Percentiles rank a stretch among this genome's conserved stretches.
Evolutionary conservation across 2,113 vertebrate genomes (phyloP).

Genomic region (Chascanopsetta lugubris): DNA sequence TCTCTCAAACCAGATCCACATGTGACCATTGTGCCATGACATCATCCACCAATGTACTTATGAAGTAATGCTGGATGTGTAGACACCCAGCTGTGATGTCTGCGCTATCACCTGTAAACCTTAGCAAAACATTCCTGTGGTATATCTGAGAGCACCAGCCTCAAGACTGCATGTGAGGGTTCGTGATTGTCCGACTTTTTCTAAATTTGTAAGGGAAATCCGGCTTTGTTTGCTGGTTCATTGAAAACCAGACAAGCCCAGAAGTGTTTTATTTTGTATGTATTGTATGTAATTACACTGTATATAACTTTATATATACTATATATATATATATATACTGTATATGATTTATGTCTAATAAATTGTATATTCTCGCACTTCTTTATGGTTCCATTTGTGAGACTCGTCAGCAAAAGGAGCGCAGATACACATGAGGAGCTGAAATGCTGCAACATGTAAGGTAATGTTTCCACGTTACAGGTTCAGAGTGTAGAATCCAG

Average conservation of each 20-base stretch:
- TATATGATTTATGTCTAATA: constrained; percentile 53
- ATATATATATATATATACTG: constrained; percentile 60
- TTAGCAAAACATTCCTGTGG: constrained; percentile 47
- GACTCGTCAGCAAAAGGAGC: not conserved
- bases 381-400: not conserved
- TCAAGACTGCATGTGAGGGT: constrained; percentile 49
- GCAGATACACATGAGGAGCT: not conserved
- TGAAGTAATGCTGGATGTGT: not conserved
- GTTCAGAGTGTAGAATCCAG: too few relatives aligned
- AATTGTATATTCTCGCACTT: constrained; percentile 50
- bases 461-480: too few relatives aligned
- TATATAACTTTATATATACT: constrained; percentile 58
- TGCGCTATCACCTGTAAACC: constrained; percentile 12
- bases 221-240: constrained; percentile 19
- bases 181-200: constrained; percentile 36
- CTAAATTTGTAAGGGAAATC: constrained; percentile 11
- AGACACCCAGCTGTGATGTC: constrained; percentile 1
- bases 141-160: constrained; percentile 34
- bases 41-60: not conserved
- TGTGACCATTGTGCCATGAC: not conserved
- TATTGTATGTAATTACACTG: constrained; percentile 54
- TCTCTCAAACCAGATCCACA: not conserved
- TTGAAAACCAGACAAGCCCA: constrained; percentile 5
- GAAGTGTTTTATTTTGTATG: constrained; percentile 60
- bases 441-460: too few relatives aligned